Evolutionary conservation across 2,113 vertebrate species (phyloP), one percentile per base, ranked within the genome.

Genomic region (Toxotes chatareus): DNA sequence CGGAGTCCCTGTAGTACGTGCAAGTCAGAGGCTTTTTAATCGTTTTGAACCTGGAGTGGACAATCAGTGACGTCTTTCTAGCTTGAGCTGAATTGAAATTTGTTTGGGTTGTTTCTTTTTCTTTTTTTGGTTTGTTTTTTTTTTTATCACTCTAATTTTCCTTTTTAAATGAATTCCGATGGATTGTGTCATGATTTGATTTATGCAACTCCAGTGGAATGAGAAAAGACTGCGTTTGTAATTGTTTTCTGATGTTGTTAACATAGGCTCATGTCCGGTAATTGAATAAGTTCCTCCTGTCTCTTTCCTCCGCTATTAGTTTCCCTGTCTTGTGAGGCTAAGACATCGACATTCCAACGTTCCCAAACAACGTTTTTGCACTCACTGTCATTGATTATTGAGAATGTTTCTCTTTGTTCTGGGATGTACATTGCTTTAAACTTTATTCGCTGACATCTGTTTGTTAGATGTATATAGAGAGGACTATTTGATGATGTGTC

Each of bases 171-270:
- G 71, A 90, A 93, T 94, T 89, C 79, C 88, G 76, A 94, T 93
- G 89, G 93, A 94, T 94, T 85, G 62, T 92, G 93, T 94, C 91
- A 82, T 17, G 70, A 78, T 89, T 88, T 94, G 94, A 95, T 95
- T 94, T 91, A 92, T 95, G 94, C 93, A 92, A 85, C 88, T 89
- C 77, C 85, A 85, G 90, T 88, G 90, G 84, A 91, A 92, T 89
- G 88, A 94, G 89, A 89, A 94, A 91, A 89, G 82, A 93, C 88
- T 93, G 84, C 85, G 85, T 92, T 88, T 92, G 92, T 95, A 93
- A 93, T 94, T 85, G 91, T 92, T 79, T 90, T 91, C 84, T 92
- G 89, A 93, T 86, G 90, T 93, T 17, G 73, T 93, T 94, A 94
- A 92, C 86, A 59, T 88, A 23, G 91, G 87, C 89, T 92, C 80